Evolutionary conservation across 2,113 vertebrate species (phyloP).

Genomic region (Chrysochloris asiatica): DNA sequence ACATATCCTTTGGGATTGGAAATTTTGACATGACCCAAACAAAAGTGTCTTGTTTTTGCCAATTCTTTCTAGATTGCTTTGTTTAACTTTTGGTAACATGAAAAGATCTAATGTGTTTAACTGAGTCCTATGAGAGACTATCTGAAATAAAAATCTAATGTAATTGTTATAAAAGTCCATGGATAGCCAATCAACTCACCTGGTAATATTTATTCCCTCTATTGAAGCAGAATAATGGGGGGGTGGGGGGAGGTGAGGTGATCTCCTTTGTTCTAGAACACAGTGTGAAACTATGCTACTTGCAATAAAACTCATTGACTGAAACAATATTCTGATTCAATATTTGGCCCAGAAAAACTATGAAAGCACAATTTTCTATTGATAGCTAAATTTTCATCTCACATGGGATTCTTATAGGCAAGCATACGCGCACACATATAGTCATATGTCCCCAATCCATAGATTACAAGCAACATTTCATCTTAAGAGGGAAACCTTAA

Average conservation of each 20-base stretch:
- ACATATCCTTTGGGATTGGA: conserved; percentile 16
- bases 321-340: conserved; percentile 31
- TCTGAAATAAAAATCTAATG: background rate
- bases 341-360: conserved; percentile 6
- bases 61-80: background rate
- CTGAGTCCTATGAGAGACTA: background rate
- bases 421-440: background rate
- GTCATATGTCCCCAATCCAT: background rate
- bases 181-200: background rate
- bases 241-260: no score
- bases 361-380: background rate
- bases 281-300: background rate
- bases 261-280: background rate
- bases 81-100: background rate
- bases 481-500: background rate
- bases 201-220: background rate
- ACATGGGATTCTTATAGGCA: background rate
- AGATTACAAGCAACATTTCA: background rate
- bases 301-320: conserved; percentile 1
- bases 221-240: background rate
- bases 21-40: conserved; percentile 31
- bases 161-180: background rate
- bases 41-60: conserved; percentile 24
- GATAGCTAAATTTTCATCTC: conserved; percentile 1
- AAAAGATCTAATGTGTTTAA: background rate